Evolutionary conservation across 2,797 vertebrate genomes (phyloP).

Genomic region (Sternotherus odoratus): DNA sequence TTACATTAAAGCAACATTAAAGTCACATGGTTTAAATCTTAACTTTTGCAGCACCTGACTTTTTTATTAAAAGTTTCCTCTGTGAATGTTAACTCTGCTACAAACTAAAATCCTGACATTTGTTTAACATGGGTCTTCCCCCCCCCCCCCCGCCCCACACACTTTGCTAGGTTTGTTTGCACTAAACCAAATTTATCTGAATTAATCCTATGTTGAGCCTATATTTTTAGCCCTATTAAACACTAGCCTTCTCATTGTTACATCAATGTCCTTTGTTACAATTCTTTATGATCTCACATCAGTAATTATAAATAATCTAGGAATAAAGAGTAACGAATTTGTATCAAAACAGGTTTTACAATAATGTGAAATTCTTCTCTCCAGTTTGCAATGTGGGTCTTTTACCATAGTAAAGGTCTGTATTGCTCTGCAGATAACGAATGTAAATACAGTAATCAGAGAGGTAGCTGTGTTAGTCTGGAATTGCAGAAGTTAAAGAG

Average conservation of each 20-base stretch:
- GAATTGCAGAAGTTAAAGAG: too few species aligned
- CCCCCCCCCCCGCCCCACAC: too few species aligned
- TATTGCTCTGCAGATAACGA: not conserved
- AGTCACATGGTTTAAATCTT: not conserved
- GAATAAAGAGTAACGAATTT: not conserved
- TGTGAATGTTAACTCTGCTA: not conserved
- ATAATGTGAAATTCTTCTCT: fast-evolving
- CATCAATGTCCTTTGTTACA: not conserved
- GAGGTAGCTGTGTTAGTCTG: too few species aligned
- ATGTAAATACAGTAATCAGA: too few species aligned
- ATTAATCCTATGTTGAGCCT: not conserved
- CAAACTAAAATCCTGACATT: not conserved
- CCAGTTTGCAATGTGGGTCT: fast-evolving
- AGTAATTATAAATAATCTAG: fast-evolving
- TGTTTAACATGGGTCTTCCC: not conserved
- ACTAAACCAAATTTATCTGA: not conserved
- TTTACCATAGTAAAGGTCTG: fast-evolving
- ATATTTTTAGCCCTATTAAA: not conserved
- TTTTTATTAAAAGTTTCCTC: not conserved
- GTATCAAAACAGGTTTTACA: fast-evolving
- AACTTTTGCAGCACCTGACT: not conserved
- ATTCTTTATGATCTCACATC: not conserved
- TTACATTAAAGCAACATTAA: not conserved
- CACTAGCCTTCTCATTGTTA: not conserved
- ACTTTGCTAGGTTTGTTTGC: conserved; percentile 20